Evolutionary conservation across 2,888 invertebrate genomes (phyloP).

Genomic region (Emmelina monodactyla): DNA sequence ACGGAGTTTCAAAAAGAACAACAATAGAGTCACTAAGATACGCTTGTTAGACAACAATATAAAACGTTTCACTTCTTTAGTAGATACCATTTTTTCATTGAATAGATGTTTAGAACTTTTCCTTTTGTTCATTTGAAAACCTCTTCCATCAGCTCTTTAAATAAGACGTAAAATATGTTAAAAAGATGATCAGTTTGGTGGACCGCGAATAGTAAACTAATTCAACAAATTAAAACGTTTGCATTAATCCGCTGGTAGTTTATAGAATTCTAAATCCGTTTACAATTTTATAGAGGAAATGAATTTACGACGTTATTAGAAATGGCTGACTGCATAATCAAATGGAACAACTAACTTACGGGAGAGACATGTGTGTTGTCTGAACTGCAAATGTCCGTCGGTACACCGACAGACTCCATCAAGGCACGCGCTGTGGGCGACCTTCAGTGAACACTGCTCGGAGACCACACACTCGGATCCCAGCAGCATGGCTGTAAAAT

Average conservation of each 20-base stretch:
- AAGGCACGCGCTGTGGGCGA: constrained; percentile 85
- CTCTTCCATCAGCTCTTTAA: too few species aligned
- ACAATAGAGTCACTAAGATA: neutral
- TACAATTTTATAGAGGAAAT: too few species aligned
- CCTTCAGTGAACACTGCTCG: constrained; percentile 88
- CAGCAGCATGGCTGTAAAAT: constrained; percentile 77
- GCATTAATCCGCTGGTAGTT: too few species aligned
- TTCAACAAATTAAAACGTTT: too few species aligned
- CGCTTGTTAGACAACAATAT: constrained; percentile 1
- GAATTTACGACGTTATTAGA: too few species aligned
- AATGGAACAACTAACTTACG: constrained; percentile 76
- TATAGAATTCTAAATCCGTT: too few species aligned
- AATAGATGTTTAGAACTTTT: constrained; percentile 1
- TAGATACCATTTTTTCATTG: neutral
- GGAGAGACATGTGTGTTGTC: constrained; percentile 88
- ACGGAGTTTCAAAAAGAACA: neutral
- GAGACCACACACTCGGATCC: constrained; percentile 84
- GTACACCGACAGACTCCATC: constrained; percentile 86
- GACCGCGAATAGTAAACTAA: too few species aligned
- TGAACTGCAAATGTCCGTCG: constrained; percentile 84
- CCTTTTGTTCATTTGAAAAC: neutral
- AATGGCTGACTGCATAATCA: too few species aligned
- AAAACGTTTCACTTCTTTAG: constrained; percentile 1
- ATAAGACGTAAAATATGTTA: too few species aligned
- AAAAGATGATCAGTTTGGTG: too few species aligned